A percentile compares a stretch with the other conserved stretches of the same genome.
These are phyloP conservation scores for Calliphora vicina DNA, from an alignment of 1,140 invertebrate species.

Conservation along the genomic window DNA sequence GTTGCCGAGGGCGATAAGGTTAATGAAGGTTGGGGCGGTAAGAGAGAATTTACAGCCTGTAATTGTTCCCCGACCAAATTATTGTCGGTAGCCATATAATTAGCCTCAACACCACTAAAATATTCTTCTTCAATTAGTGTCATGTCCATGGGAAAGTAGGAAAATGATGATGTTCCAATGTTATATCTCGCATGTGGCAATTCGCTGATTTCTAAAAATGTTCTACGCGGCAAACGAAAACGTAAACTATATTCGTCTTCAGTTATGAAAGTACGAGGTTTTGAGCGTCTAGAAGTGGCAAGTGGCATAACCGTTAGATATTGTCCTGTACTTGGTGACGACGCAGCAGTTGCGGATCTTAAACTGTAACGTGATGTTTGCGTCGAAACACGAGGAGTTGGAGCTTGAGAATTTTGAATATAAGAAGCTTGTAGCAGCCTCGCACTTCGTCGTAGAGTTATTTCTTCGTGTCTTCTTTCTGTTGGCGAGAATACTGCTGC, in stretches of 20 bases:
- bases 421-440: background rate
- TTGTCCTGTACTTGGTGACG: background rate
- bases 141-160: background rate
- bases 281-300: background rate
- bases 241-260: conserved; percentile 18
- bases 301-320: too few relatives aligned
- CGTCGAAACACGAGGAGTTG: background rate
- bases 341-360: background rate
- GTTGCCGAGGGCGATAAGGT: background rate
- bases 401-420: background rate
- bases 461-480: background rate
- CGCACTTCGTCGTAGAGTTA: background rate
- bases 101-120: background rate
- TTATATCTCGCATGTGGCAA: background rate
- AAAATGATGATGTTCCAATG: background rate
- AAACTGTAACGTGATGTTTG: background rate
- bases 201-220: background rate
- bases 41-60: background rate
- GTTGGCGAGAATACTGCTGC: background rate
- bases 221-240: background rate
- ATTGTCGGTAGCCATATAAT: background rate
- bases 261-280: background rate
- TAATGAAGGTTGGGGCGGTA: background rate
- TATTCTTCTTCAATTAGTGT: background rate
- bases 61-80: background rate